A percentile compares a stretch with the other conserved stretches of the same genome.
These are phyloP conservation scores for Merops nubicus DNA, from an alignment of 2,113 vertebrate species.

Conservation along the genomic window DNA sequence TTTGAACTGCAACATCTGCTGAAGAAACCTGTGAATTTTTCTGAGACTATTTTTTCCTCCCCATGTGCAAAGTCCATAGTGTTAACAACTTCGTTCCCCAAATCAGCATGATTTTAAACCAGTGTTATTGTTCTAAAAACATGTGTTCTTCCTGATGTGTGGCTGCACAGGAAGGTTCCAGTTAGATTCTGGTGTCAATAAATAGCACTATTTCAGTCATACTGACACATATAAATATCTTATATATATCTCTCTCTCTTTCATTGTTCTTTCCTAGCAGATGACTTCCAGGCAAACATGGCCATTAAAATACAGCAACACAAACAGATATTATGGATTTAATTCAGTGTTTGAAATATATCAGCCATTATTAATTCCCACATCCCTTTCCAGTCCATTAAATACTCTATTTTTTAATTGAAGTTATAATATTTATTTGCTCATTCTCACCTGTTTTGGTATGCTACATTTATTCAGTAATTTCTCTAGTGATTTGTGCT, in stretches of 20 bases:
- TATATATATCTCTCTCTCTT: not conserved
- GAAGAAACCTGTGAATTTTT: not conserved
- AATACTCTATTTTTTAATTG: conserved; percentile 81
- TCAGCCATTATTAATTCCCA: conserved; percentile 72
- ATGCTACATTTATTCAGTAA: conserved; percentile 76
- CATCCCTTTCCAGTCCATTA: conserved; percentile 78
- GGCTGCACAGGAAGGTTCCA: not conserved
- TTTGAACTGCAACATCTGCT: not conserved
- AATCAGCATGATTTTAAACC: not conserved
- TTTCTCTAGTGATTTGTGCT: conserved; percentile 78
- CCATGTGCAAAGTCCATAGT: not conserved
- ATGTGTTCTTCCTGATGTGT: not conserved
- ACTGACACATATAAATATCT: conserved; percentile 36
- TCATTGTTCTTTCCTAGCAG: conserved; percentile 44
- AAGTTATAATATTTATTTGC: conserved; percentile 82
- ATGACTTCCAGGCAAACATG: conserved; percentile 64
- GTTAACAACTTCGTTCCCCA: not conserved
- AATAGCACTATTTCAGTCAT: conserved; percentile 38
- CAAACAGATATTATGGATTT: conserved; percentile 73
- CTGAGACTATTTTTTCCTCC: not conserved
- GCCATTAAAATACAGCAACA: conserved; percentile 66
- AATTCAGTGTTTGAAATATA: conserved; percentile 73
- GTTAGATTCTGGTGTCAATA: not conserved
- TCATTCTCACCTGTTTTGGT: conserved; percentile 74
- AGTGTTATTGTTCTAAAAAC: not conserved